Conservation (phyloP, 2,113 vertebrate genomes). For the Tautogolabrus adspersus region DNA sequence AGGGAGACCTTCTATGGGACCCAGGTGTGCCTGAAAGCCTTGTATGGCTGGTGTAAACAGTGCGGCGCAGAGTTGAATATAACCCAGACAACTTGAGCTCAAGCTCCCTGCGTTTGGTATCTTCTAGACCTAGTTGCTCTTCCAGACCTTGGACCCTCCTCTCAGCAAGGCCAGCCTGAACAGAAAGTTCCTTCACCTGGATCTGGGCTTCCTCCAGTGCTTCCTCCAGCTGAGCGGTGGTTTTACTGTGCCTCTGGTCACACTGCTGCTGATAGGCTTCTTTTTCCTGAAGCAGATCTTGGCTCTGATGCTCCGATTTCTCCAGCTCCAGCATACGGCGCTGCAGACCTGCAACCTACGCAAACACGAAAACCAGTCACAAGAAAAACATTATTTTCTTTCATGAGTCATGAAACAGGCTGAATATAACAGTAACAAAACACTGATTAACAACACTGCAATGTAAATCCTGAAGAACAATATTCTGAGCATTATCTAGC, state of each 20-base stretch:
- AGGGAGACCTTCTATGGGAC: conserved; percentile 53
- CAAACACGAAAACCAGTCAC: neutral
- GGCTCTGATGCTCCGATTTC: conserved; percentile 51
- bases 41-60: conserved; percentile 71
- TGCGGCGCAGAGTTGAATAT: conserved; percentile 75
- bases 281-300: conserved; percentile 69
- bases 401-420: neutral
- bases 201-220: conserved; percentile 63
- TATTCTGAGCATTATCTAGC: no score
- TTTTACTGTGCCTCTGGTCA: conserved; percentile 56
- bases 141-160: conserved; percentile 71
- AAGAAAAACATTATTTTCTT: neutral
- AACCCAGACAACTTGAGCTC: conserved; percentile 79
- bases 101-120: conserved; percentile 62
- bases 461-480: no score
- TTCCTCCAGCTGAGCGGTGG: conserved; percentile 53
- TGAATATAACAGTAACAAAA: neutral
- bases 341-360: conserved; percentile 82
- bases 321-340: conserved; percentile 76
- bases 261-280: conserved; percentile 65
- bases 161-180: conserved; percentile 69
- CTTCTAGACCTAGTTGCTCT: conserved; percentile 74
- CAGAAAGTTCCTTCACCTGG: conserved; percentile 62
- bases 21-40: conserved; percentile 41
- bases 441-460: no score